Evolutionary conservation across 2,113 vertebrate species (phyloP), one percentile per base, ranked within the genome.

Genomic region (Crypturellus undulatus): DNA sequence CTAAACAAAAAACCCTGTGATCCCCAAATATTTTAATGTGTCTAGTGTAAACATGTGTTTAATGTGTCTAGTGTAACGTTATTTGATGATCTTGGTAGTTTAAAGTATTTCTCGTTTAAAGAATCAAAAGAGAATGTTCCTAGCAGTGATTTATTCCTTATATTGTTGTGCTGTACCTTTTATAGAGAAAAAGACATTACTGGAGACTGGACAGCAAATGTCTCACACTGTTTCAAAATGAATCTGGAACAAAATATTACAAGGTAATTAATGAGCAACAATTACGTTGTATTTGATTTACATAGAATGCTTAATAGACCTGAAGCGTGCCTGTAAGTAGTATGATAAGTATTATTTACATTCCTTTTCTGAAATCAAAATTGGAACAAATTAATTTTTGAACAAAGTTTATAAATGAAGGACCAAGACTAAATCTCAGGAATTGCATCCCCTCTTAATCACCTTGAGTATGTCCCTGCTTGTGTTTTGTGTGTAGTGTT

Each of bases 181-280:
- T 97, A 83, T 97, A 99, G 99, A 98, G 99, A 96, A 99, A 99
- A 97, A 98, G 99, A 94, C 99, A 99, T 98, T 99, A 99, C 93
- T 99, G 99, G 99, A 99, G 99, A 93, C 97, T 99, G 96, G 99
- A 99, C 97, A 99, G 99, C 98, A 99, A 99, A 97, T 99, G 98
- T 96, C 97, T 99, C 93, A 99, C 99, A 8, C 97, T 99, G 22
- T 99, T 99, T 98, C 99, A 99, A 98, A 99, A 99, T 67, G 99
- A 99, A 96, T 99, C 99, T 54, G 99, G 99, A 97, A 99, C 99
- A 95, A 99, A 99, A 95, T 99, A 99, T 96, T 99, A 99, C 87
- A 99, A 99, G 98, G 98, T 99, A 98, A 97, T 89, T 36, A 13
- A 76, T 56, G 12, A 86, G 7, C 88, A 86, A 78, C 80, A 91